phyloP scores from a whole-genome alignment of 2,888 invertebrate species.

The Andrena flavipes region DNA sequence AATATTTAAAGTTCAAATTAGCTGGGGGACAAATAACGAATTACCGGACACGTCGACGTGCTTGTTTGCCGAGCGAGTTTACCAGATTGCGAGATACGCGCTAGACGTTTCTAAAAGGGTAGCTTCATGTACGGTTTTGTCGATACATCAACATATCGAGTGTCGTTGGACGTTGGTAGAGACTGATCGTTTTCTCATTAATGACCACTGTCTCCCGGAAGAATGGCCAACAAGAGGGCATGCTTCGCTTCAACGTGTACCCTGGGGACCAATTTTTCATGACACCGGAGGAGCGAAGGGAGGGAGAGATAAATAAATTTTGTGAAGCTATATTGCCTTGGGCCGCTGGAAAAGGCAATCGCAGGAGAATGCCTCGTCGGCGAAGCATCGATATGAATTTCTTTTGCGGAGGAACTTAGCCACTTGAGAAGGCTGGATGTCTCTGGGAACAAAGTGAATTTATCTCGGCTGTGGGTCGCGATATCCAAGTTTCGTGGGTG shows the following conservation, averaged over 20 bases:
- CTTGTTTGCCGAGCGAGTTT: no score
- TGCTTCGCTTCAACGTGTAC: not conserved
- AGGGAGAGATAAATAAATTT: slow-evolving; percentile 12
- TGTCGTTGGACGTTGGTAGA: not conserved
- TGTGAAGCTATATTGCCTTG: slow-evolving; percentile 47
- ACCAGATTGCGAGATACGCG: no score
- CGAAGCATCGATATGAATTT: slow-evolving; percentile 49
- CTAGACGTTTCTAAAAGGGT: no score
- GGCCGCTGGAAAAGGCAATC: not conserved
- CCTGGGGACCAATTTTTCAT: slow-evolving; percentile 32
- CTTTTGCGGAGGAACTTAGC: slow-evolving; percentile 21
- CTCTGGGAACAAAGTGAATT: not conserved
- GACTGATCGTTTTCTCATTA: not conserved
- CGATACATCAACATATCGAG: no score
- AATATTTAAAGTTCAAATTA: slow-evolving; percentile 7
- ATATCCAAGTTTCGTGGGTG: not conserved
- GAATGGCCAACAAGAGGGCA: not conserved
- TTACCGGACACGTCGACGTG: no score
- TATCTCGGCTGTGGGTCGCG: not conserved
- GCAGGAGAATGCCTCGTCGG: slow-evolving; percentile 16
- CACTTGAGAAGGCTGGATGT: slow-evolving; percentile 4
- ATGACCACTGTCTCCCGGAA: not conserved
- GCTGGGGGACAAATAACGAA: no score
- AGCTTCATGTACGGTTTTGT: no score
- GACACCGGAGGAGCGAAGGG: not conserved